phyloP scores from a whole-genome alignment of 2,888 invertebrate genomes.

The Apodemia duryi region DNA sequence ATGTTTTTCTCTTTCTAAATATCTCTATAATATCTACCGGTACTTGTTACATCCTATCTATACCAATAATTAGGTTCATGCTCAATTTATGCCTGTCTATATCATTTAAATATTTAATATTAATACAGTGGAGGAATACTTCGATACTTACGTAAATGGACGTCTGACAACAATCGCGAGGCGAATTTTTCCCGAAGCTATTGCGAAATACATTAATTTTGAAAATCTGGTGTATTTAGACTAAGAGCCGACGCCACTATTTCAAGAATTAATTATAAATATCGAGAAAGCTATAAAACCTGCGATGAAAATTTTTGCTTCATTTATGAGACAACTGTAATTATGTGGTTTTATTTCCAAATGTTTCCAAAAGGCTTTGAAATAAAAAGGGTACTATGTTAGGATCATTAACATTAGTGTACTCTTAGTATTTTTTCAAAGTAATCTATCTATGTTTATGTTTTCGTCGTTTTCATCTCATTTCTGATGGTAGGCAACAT shows the following conservation, averaged over 20 bases:
- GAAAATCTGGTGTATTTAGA: background rate
- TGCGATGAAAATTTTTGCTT: no score
- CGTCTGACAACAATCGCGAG: conserved; percentile 51
- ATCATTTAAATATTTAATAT: conserved; percentile 50
- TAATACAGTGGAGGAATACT: conserved; percentile 74
- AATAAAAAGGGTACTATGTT: no score
- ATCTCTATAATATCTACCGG: background rate
- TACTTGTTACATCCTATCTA: background rate
- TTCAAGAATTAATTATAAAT: background rate
- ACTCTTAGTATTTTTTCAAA: no score
- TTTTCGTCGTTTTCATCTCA: no score
- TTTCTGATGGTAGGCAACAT: no score
- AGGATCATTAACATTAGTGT: no score
- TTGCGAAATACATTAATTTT: conserved; percentile 15
- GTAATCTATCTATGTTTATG: no score
- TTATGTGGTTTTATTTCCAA: no score
- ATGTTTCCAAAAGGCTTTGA: no score
- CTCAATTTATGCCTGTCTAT: conserved; percentile 41
- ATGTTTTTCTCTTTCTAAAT: background rate
- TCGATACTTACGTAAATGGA: conserved; percentile 64
- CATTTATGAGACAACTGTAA: no score
- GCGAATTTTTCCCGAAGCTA: conserved; percentile 27
- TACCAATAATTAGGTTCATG: conserved; percentile 33
- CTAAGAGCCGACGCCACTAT: background rate
- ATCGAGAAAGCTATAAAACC: no score